Percentiles rank a stretch among this genome's conserved stretches.
These are phyloP conservation scores for Etheostoma cragini DNA, from an alignment of 2,113 vertebrate species.

Conservation along the genomic window DNA sequence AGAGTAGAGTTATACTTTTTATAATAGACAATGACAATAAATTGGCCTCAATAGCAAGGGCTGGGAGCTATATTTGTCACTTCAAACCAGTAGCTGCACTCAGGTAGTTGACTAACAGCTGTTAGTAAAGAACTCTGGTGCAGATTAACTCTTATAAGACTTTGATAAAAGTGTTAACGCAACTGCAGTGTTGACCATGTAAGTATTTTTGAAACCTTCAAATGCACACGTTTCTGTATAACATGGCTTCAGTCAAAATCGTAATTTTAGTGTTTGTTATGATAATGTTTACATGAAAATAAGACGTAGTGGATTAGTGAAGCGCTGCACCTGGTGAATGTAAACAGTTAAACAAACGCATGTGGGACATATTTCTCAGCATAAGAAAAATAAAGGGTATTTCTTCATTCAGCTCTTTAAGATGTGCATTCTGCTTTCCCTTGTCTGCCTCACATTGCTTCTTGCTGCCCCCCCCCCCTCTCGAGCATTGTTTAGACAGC, in stretches of 20 bases:
- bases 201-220: constrained; percentile 4
- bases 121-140: background rate
- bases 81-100: background rate
- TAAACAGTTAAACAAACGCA: constrained; percentile 86
- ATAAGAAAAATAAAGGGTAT: constrained; percentile 87
- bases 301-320: constrained; percentile 50
- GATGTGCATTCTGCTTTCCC: constrained; percentile 87
- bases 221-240: constrained; percentile 3
- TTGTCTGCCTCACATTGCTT: constrained; percentile 87
- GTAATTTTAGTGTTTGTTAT: background rate
- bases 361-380: constrained; percentile 83
- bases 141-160: background rate
- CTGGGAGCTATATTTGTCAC: no score
- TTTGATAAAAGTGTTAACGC: constrained; percentile 14
- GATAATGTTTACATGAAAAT: constrained; percentile 18
- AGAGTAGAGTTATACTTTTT: no score
- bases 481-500: constrained; percentile 93
- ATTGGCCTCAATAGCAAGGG: no score
- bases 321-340: constrained; percentile 82
- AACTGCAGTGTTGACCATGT: background rate
- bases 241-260: background rate
- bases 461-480: constrained; percentile 82
- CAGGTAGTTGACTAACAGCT: background rate
- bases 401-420: constrained; percentile 81
- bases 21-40: no score